Base-by-base conservation (phyloP, 1,140 invertebrate species). In the Drosophila ambigua region DNA sequence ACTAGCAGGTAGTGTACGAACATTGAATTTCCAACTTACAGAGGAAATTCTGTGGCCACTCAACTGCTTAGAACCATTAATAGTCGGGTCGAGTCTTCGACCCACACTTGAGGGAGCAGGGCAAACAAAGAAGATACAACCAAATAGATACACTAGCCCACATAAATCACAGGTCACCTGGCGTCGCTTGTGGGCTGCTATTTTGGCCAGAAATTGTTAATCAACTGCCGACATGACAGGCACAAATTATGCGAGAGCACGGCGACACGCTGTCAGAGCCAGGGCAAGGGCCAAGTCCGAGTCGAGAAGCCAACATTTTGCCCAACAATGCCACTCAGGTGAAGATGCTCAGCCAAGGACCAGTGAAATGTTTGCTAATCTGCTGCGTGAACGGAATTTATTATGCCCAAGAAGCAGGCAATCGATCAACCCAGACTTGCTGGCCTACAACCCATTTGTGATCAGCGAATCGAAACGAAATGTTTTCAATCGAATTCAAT, bases 181-280 rank as follows among this genome's bases (percentile, higher is more conserved):
- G 35, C 55, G 35, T 4, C 54, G 49, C 52, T 46, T 52, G 53
- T 73, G 51, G 72, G 64, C 78, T 67, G 77, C 78, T 82, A 71
- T 68, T 84, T 73, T 72, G 81, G 58, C 59, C 53, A 78, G 77
- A 60, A 87, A 88, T 87, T 88, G 82, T 88, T 87, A 87, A 87
- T 87, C 82, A 87, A 87, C 71, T 82, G 44, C 71, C 71, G 82
- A 87, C 83, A 88, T 82, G 82, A 88, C 83, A 74, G 71, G 62
- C 66, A 65, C 74, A 82, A 88, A 87, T 84, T 85, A 85, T 84
- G 81, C 81, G 72, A 71, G 58, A 8, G 54, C 72, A 66, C 44
- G 65, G 48, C 11, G 35, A 39, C 35, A 13, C 35, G 35, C 35
- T 39, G 35, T 39, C 35, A 39, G 31, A 9, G 72, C 76, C 71